Base-by-base conservation (phyloP, 2,888 invertebrate species). In the Nebria salina region DNA sequence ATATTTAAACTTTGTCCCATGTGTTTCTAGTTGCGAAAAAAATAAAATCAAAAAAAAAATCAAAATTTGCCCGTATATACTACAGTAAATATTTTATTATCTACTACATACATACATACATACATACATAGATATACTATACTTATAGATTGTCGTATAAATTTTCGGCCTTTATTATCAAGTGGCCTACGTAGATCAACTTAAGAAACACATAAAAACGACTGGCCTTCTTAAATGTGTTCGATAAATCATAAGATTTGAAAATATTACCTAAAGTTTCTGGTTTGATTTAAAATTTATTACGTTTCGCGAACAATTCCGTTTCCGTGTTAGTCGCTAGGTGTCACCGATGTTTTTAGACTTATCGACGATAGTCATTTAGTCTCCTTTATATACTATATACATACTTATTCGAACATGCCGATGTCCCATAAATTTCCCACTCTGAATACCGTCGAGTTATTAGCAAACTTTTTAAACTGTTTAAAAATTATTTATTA, bases 331-430 rank as follows among this genome's bases (percentile, higher is more conserved):
- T 76, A 76, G 76, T 76, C 76, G 76, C 76, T 76, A 76, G 76
- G 76, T 76, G 76, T 54, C 76, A 70, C 76, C 54, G 25, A 42
- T 41, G 54, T 54, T 54, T 54, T 13, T 54, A 54, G 54, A 78
- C 78, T 77, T 78, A 78, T 78, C 78, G 74, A 74, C 78, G 74
- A 74, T 78, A 78, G 73, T 78, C 74, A 78, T 78, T 73, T 73
- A 78, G 78, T 78, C 74, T 66, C 72, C 72, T 72, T 74, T 13
- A 54, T 8, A 2, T 13, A 54, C 54, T 54, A 54, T 7, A 54
- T 54, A 54, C 54, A 54, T 11, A 54, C 54, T 54, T 11, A 54
- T 13, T 13, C 54, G 8, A 54, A 54, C 54, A 54, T 54, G 54
- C 54, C 13, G 11, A 54, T 54, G 54, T 7, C 54, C 8, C 54